phyloP scores from a whole-genome alignment of 30 jellyfish, hydroid and myxozoan genomes.

The Chironex yamaguchii region DNA sequence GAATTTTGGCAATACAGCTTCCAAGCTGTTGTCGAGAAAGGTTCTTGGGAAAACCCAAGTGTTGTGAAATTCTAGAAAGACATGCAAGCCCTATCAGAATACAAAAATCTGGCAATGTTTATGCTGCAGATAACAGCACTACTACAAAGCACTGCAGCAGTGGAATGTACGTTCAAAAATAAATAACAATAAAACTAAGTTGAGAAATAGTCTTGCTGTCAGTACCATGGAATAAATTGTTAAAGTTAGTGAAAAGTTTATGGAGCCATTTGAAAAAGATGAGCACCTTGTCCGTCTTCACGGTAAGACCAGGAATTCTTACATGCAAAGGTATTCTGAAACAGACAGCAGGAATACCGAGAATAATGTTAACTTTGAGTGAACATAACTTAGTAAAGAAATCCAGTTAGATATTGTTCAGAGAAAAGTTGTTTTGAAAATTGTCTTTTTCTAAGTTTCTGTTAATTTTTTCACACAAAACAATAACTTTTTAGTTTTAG shows the following conservation, averaged over 20 bases:
- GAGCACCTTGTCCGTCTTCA: not conserved
- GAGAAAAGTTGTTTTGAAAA: no score
- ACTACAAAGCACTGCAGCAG: no score
- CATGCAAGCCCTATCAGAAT: no score
- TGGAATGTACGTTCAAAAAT: not conserved
- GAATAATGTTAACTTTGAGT: not conserved
- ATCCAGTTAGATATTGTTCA: no score
- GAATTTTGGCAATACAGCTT: constrained; percentile 1
- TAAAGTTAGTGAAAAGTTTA: not conserved
- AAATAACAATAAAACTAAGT: not conserved
- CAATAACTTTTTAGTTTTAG: no score
- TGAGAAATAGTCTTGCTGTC: not conserved
- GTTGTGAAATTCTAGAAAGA: no score
- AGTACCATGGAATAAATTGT: not conserved
- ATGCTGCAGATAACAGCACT: not conserved
- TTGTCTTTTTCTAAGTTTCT: no score
- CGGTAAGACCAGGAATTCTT: not conserved
- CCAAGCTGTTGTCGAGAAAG: no score
- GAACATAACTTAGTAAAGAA: no score
- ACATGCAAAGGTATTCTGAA: not conserved
- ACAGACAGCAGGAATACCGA: not conserved
- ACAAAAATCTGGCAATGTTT: not conserved
- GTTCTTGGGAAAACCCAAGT: no score
- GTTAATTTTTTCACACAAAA: no score
- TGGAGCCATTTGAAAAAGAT: constrained; percentile 13